Percentiles rank a stretch among this genome's conserved stretches.
Evolutionary conservation across 92 coral and sea anemone species (phyloP).

Genomic region (Phenganax subtilis): DNA sequence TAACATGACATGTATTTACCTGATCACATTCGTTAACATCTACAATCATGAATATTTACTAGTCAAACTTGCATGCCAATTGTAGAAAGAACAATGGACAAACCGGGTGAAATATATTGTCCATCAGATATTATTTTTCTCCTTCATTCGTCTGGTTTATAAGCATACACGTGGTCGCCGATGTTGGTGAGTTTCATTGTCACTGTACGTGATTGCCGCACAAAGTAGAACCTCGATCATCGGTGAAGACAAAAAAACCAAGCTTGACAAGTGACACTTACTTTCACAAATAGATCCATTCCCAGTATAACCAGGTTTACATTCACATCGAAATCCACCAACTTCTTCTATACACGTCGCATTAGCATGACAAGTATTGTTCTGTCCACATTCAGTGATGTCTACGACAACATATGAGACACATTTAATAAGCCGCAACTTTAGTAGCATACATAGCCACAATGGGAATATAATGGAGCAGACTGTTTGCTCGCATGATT

Average conservation of each 20-base stretch:
- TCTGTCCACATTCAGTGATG: constrained; percentile 2
- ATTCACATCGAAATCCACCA: constrained; percentile 33
- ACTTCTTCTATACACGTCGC: constrained; percentile 31
- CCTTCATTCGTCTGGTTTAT: too few species aligned
- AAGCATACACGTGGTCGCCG: too few species aligned
- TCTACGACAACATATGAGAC: constrained; percentile 4
- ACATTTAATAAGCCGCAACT: background rate
- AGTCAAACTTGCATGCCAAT: background rate
- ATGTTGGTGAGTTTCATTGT: too few species aligned
- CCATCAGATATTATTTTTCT: too few species aligned
- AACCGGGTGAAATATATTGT: too few species aligned
- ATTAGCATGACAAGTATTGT: constrained; percentile 33
- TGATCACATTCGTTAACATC: constrained; percentile 55
- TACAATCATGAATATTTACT: background rate
- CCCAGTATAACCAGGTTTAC: constrained; percentile 40
- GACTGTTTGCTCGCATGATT: too few species aligned
- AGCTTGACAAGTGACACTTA: background rate
- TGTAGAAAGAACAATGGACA: background rate
- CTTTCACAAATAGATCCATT: constrained; percentile 43
- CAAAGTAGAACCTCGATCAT: background rate
- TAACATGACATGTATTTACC: background rate
- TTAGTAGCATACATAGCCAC: background rate
- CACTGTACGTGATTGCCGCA: too few species aligned
- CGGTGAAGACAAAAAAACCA: background rate
- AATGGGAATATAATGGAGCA: background rate